These are phyloP conservation scores for Rhopalosiphum padi DNA, from an alignment of 1,140 invertebrate genomes.

Conservation along the genomic window DNA sequence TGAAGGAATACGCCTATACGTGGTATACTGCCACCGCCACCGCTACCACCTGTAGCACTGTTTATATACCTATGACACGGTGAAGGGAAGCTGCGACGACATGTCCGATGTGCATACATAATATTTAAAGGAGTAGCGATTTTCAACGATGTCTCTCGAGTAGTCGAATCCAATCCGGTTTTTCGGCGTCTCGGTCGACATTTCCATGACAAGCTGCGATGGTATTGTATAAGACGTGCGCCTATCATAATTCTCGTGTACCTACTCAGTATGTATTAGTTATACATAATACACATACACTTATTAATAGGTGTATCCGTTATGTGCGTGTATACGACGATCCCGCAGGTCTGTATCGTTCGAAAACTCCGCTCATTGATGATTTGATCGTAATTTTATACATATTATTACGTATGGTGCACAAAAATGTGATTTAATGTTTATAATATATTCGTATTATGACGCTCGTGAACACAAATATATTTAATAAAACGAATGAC, in stretches of 20 bases:
- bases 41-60: neutral
- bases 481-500: neutral
- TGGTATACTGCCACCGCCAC: neutral
- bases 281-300: neutral
- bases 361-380: neutral
- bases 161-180: neutral
- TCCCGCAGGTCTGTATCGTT: no score
- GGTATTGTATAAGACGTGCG: neutral
- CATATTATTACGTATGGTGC: no score
- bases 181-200: neutral
- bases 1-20: neutral
- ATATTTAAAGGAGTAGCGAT: conserved; percentile 17
- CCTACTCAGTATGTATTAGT: neutral
- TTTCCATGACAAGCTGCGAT: neutral
- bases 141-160: neutral
- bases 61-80: neutral
- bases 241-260: neutral
- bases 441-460: neutral
- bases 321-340: no score
- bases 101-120: neutral
- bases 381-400: neutral
- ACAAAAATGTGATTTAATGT: neutral
- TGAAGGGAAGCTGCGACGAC: conserved; percentile 15
- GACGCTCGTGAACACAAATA: neutral
- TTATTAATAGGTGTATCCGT: neutral